These are phyloP conservation scores for Heterodera carotae DNA, from an alignment of 1,140 invertebrate species.

Conservation along the genomic window DNA sequence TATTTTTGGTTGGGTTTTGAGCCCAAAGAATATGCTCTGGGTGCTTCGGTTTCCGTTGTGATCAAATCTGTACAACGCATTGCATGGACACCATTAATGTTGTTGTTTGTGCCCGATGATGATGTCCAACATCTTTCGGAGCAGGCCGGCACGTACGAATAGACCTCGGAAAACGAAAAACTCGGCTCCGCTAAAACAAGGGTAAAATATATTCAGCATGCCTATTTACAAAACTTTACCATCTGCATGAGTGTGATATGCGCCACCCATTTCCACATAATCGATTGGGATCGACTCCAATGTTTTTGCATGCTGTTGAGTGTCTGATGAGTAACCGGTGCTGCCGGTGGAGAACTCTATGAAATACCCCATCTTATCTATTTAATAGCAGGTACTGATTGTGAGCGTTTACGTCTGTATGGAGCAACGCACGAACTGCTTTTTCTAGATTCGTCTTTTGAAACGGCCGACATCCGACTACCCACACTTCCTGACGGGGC, in stretches of 20 bases:
- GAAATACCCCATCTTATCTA: no score
- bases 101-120: conserved; percentile 1
- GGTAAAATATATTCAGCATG: neutral
- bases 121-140: conserved; percentile 25
- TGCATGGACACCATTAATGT: neutral
- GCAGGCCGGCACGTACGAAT: conserved; percentile 33
- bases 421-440: conserved; percentile 28
- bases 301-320: conserved; percentile 8
- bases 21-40: conserved; percentile 42
- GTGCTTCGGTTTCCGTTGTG: neutral
- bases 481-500: conserved; percentile 28
- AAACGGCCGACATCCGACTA: conserved; percentile 28
- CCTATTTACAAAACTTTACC: neutral
- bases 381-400: neutral
- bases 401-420: conserved; percentile 22
- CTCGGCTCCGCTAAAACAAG: conserved; percentile 28
- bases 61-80: neutral
- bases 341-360: conserved; percentile 20
- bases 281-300: conserved; percentile 16
- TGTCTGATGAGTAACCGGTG: neutral
- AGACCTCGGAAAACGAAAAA: conserved; percentile 36
- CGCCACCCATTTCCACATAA: conserved; percentile 42
- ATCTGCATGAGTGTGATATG: conserved; percentile 12
- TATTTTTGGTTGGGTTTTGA: conserved; percentile 26
- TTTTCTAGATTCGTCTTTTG: conserved; percentile 26